Evolutionary conservation across 1,140 invertebrate species (phyloP).

Genomic region (Drosophila subpulchrella): DNA sequence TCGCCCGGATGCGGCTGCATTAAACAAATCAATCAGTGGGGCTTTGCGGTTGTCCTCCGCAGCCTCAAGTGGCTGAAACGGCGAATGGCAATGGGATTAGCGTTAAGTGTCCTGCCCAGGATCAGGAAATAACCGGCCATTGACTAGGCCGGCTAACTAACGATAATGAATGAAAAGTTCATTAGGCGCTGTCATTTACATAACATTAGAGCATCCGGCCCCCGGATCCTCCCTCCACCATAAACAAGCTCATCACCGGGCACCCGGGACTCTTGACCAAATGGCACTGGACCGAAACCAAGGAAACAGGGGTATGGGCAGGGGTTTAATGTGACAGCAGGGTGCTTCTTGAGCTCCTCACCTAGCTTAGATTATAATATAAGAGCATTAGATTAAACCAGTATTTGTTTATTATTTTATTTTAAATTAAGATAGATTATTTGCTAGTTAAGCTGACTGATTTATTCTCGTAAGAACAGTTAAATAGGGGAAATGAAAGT

Average conservation of each 20-base stretch:
- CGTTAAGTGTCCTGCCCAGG: slow-evolving; percentile 60
- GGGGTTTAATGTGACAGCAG: slow-evolving; percentile 25
- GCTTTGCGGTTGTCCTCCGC: slow-evolving; percentile 61
- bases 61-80: slow-evolving; percentile 58
- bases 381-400: too few species aligned
- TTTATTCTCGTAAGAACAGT: too few species aligned
- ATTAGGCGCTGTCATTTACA: slow-evolving; percentile 82
- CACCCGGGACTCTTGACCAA: slow-evolving; percentile 20
- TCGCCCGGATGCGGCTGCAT: slow-evolving; percentile 61
- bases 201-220: slow-evolving; percentile 72
- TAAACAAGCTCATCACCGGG: slow-evolving; percentile 46
- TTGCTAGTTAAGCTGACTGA: neutral
- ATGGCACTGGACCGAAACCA: slow-evolving; percentile 2
- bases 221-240: slow-evolving; percentile 14
- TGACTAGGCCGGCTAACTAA: slow-evolving; percentile 58
- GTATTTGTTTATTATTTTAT: too few species aligned
- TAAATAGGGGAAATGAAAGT: neutral
- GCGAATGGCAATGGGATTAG: slow-evolving; percentile 68
- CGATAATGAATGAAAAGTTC: slow-evolving; percentile 82
- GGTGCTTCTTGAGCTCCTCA: neutral
- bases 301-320: slow-evolving; percentile 23
- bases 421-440: too few species aligned
- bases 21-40: slow-evolving; percentile 81
- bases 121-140: slow-evolving; percentile 53
- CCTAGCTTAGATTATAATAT: neutral